Percentiles rank a stretch among this genome's conserved stretches.
Evolutionary conservation across 2,888 invertebrate genomes (phyloP).

Genomic region (Diplolepis rosae): DNA sequence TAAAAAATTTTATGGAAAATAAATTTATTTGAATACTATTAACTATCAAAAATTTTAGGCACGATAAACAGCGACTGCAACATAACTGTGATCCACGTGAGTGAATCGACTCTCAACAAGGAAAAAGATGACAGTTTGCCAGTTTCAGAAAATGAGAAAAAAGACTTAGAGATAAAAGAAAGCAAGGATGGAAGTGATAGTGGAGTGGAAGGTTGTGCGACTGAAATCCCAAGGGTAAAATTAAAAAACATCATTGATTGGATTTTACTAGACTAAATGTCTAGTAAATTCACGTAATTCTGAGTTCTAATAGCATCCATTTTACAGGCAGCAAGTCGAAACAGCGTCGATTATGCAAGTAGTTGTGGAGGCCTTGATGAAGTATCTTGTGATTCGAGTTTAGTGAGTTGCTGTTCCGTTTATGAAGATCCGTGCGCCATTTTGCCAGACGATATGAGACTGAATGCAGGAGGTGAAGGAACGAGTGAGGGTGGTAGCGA

Average conservation of each 20-base stretch:
- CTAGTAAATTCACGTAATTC: neutral
- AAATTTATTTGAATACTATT: constrained; percentile 37
- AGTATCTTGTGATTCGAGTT: constrained; percentile 85
- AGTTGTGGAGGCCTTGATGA: constrained; percentile 79
- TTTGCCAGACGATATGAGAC: constrained; percentile 67
- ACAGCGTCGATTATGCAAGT: constrained; percentile 81
- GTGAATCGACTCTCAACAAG: constrained; percentile 42
- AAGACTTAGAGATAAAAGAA: constrained; percentile 65
- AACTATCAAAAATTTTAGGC: too few relatives aligned
- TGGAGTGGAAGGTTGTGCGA: constrained; percentile 82
- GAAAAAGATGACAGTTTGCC: constrained; percentile 32
- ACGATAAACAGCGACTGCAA: constrained; percentile 67
- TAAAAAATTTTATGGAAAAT: too few relatives aligned
- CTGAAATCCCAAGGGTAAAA: constrained; percentile 72
- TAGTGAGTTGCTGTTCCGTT: constrained; percentile 86
- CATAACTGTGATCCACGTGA: constrained; percentile 67
- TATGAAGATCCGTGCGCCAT: constrained; percentile 78
- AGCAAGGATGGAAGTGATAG: constrained; percentile 85
- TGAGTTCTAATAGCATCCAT: neutral
- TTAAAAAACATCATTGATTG: neutral
- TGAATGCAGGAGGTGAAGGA: constrained; percentile 72
- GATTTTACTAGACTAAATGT: constrained; percentile 13
- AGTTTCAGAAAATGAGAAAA: constrained; percentile 43
- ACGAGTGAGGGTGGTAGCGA: constrained; percentile 86
- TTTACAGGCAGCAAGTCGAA: constrained; percentile 72